Conservation (phyloP, 2,113 vertebrate genomes). For the Tachycineta bicolor region DNA sequence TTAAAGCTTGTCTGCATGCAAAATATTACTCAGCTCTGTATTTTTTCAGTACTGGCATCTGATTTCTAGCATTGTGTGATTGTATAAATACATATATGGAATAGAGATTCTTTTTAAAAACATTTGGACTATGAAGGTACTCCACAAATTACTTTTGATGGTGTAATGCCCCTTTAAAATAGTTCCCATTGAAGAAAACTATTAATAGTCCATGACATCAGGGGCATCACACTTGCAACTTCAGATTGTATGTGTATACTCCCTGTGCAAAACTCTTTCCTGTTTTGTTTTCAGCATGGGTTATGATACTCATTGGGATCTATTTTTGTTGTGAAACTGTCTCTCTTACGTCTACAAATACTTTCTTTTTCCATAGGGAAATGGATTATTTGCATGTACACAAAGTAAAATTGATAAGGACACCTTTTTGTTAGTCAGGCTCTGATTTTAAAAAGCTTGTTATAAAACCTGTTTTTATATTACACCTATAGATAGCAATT, state of each 20-base stretch:
- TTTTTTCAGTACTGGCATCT: background rate
- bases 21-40: background rate
- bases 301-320: background rate
- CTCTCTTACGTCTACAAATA: background rate
- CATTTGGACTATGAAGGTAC: background rate
- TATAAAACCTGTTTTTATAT: background rate
- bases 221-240: background rate
- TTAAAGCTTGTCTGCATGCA: background rate
- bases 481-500: background rate
- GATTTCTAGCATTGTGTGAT: background rate
- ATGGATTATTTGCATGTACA: background rate
- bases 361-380: background rate
- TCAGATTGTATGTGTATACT: background rate
- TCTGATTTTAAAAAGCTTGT: background rate
- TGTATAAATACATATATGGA: background rate
- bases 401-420: background rate
- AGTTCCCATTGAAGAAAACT: background rate
- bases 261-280: background rate
- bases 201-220: background rate
- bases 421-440: background rate
- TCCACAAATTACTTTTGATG: background rate
- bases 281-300: background rate
- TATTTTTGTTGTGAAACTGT: background rate
- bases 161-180: background rate
- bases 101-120: background rate